phyloP scores from a whole-genome alignment of 2,113 vertebrate genomes.

The Peucedramus taeniatus region DNA sequence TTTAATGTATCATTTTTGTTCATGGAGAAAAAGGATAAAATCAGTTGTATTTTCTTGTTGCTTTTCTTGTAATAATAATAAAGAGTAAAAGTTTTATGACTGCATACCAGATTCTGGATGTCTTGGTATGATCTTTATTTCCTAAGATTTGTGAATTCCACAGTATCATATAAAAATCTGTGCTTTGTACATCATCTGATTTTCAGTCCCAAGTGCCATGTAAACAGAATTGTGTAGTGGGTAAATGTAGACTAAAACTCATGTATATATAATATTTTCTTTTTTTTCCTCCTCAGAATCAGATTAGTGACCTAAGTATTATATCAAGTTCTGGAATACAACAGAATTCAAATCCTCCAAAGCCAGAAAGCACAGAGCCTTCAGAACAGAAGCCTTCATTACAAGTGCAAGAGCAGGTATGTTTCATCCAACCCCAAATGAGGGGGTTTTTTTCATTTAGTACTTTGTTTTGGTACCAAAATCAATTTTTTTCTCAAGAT shows the following conservation, averaged over 20 bases:
- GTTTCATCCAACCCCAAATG: neutral
- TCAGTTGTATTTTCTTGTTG: neutral
- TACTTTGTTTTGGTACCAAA: neutral
- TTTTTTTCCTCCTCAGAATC: slow-evolving; percentile 45
- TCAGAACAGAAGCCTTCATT: slow-evolving; percentile 57
- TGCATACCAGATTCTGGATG: neutral
- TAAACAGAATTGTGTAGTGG: neutral
- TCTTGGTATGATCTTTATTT: neutral
- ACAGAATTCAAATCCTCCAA: slow-evolving; percentile 62
- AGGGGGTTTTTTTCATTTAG: neutral
- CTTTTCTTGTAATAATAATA: neutral
- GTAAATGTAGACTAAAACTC: neutral
- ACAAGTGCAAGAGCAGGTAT: slow-evolving; percentile 72
- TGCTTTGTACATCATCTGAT: neutral
- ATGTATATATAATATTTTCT: neutral
- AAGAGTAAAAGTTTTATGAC: neutral
- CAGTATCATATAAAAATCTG: neutral
- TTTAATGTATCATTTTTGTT: neutral
- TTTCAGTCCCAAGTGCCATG: neutral
- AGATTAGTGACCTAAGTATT: slow-evolving; percentile 64
- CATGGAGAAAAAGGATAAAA: neutral
- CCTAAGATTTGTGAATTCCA: neutral
- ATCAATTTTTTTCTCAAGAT: neutral
- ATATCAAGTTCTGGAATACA: slow-evolving; percentile 67
- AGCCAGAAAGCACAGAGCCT: slow-evolving; percentile 65